Evolutionary conservation across 2,797 vertebrate species (phyloP), one percentile per base, ranked within the genome.

Genomic region (Diglossa cyanea): DNA sequence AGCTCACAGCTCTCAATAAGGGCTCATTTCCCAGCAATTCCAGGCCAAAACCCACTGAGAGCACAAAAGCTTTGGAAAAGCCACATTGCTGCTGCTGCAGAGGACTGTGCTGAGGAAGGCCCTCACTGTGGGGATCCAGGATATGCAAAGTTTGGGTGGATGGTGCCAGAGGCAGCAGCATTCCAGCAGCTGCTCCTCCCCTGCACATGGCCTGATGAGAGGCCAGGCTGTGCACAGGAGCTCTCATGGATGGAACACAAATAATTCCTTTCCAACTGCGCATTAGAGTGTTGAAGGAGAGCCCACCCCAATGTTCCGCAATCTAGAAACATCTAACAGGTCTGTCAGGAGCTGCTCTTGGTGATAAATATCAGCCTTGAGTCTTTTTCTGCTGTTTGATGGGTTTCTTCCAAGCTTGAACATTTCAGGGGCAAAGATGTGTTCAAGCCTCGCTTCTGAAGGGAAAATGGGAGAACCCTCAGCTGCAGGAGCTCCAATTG

Each of bases 231-330:
- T 13, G 65, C 58, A 19, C 39, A 60, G 47, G 24, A 19, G 18
- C 25, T 24, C 20, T 14, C 14, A 2, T 1, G 14, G 54, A 15
- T 6, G 53, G 44, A 25, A 37, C 67, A 28, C 3, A 2, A 42
- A 2, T 4, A 31, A 24, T 7, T 19, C 28, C 11, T 23, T 40
- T 17, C 75, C 63, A 65, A 31, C 15, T 26, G 20, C 51, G 37
- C 2, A 5, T 26, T 6, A 26, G 2, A 4, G 31, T 3, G 33
- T 1, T 9, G 26, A 55, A 54, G n/a, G n/a, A 63, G 7, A 72
- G 45, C 23, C 54, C 11, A 24, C 11, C 9, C 2, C 0, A 0
- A 20, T 0, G 3, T 9, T 30, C 11, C 4, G 19, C 3, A 17
- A 18, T 11, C n/a, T 9, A 47, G 28, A 71, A 70, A 44, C 7